Conservation (phyloP, 2,797 vertebrate species). For the Chelidonichthys spinosus region DNA sequence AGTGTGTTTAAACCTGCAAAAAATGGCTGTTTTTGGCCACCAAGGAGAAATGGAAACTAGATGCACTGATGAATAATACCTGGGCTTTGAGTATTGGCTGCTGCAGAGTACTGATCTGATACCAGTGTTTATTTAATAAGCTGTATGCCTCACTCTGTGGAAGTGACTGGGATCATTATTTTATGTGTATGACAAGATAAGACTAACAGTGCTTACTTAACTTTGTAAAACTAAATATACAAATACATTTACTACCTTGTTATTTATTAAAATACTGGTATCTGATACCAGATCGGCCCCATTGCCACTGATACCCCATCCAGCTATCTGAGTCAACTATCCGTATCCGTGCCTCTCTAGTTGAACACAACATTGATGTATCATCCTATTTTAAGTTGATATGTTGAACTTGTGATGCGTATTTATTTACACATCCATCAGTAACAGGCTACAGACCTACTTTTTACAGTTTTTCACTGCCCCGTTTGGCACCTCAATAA, state of each 20-base stretch:
- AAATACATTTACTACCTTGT: background rate
- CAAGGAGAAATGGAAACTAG: background rate
- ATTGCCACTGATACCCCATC: too few relatives aligned
- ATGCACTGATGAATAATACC: background rate
- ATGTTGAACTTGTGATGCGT: background rate
- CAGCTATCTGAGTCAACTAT: background rate
- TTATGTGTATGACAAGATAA: background rate
- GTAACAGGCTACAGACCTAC: too few relatives aligned
- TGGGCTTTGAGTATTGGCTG: too few relatives aligned
- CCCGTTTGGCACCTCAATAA: too few relatives aligned
- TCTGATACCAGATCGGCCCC: too few relatives aligned
- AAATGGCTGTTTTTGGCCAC: background rate
- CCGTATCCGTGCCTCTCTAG: too few relatives aligned
- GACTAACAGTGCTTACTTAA: background rate
- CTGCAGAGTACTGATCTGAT: too few relatives aligned
- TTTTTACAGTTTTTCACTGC: too few relatives aligned
- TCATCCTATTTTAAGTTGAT: background rate
- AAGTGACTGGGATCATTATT: background rate
- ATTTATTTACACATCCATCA: too few relatives aligned
- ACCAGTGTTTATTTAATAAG: too few relatives aligned
- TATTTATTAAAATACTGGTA: background rate
- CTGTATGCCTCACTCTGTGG: too few relatives aligned
- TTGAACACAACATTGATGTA: too few relatives aligned
- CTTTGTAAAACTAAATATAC: background rate
- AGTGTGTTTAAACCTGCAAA: background rate